Evolutionary conservation across 2,888 invertebrate genomes (phyloP), one percentile per base, ranked within the genome.

Genomic region (Cephus runcator): DNA sequence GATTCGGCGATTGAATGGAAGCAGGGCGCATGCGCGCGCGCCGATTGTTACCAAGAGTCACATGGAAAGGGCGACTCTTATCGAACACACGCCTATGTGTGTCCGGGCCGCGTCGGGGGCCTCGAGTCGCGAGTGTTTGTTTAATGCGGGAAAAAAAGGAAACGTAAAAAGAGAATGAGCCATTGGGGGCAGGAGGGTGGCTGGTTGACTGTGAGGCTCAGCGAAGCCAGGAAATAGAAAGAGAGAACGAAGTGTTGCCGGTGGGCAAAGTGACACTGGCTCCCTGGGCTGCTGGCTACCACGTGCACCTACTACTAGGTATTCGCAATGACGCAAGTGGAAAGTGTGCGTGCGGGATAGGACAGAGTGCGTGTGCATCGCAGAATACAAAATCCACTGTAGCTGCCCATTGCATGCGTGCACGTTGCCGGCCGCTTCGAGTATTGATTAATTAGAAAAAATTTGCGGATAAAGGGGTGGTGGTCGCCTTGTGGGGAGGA

Each of bases 371-470:
- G 56, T 9, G 56, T 23, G 56, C 23, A 9, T 4, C 23, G 56
- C 15, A 0, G 56, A 56, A 56, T 56, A 23, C 9, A 56, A 56
- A 56, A 56, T 56, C 9, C 6, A 56, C 56, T 9, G 9, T 23
- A 23, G 0, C 1, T 56, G 23, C 9, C 56, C 56, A 56, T 56
- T 56, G 56, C 56, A 56, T 56, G 56, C 23, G 56, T 56, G 3
- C 23, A 9, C 56, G 56, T 56, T 56, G 33, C 4, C 71, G 71
- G 71, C 71, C 71, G 75, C 56, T 71, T 80, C 81, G 81, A 84
- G 83, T 85, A 85, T 85, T 83, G 84, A 85, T 85, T 85, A 84
- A 85, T 85, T 84, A 82, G 82, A 79, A 84, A 83, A 85, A 84
- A 83, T 71, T 71, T 9, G 9, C 71, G 56, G 11, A 71, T 56